Evolutionary conservation across 1,140 invertebrate species (phyloP).

Genomic region (Atta colombica): DNA sequence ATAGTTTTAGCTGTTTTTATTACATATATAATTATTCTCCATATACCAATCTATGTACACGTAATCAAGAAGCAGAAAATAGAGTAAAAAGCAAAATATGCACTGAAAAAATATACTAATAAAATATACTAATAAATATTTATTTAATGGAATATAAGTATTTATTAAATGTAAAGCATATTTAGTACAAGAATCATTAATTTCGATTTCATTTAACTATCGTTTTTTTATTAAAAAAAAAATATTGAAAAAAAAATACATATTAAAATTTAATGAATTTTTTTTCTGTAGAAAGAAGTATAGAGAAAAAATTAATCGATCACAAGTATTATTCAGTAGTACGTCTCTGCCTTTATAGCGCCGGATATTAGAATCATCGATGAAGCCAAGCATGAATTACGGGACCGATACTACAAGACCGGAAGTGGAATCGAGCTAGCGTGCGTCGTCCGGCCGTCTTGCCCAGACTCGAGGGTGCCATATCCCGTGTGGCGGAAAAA

Average conservation of each 20-base stretch:
- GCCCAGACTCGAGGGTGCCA: slow-evolving; percentile 78
- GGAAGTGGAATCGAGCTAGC: slow-evolving; percentile 84
- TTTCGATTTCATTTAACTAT: no score
- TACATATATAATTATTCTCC: background rate
- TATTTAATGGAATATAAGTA: no score
- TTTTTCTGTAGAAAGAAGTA: no score
- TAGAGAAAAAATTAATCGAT: background rate
- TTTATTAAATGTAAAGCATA: no score
- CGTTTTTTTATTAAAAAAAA: no score
- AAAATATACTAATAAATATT: no score
- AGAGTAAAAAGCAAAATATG: background rate
- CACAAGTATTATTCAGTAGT: background rate
- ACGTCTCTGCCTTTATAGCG: slow-evolving; percentile 72
- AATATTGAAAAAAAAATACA: no score
- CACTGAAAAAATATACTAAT: no score
- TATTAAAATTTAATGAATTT: no score
- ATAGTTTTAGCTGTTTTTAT: background rate
- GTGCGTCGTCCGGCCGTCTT: slow-evolving; percentile 81
- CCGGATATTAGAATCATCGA: slow-evolving; percentile 85
- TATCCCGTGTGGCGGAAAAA: slow-evolving; percentile 85
- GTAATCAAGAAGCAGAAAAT: background rate
- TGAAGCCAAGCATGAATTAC: slow-evolving; percentile 83
- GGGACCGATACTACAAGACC: slow-evolving; percentile 85
- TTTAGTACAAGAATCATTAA: no score
- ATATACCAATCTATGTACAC: background rate